Conservation (phyloP, 2,113 vertebrate species). For the Eolophus roseicapilla region DNA sequence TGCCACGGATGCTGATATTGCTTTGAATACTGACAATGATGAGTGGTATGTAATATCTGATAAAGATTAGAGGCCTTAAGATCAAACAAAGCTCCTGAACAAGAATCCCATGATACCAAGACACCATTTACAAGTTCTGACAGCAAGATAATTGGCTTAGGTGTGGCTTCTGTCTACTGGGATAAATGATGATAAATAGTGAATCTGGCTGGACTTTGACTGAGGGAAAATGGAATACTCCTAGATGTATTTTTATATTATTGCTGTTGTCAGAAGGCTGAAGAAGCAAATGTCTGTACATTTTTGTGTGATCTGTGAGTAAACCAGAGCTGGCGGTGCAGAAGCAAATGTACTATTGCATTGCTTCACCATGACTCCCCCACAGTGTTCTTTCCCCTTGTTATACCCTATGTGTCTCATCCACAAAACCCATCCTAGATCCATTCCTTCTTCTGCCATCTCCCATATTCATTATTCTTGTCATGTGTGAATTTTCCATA, state of each 20-base stretch:
- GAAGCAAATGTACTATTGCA: not conserved
- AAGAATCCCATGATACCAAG: constrained; percentile 37
- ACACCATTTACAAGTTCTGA: constrained; percentile 49
- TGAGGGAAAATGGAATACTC: constrained; percentile 9
- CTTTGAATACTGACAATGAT: constrained; percentile 50
- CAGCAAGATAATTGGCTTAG: constrained; percentile 46
- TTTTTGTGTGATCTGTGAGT: constrained; percentile 7
- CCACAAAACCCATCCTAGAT: not conserved
- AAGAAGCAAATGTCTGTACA: not conserved
- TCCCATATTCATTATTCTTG: not conserved
- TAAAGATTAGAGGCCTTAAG: constrained; percentile 58
- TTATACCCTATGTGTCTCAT: not conserved
- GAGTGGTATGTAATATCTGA: constrained; percentile 59
- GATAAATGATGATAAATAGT: constrained; percentile 55
- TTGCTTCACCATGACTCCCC: not conserved
- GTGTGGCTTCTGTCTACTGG: constrained; percentile 29
- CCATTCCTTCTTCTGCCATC: not conserved
- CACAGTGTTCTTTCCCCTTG: not conserved
- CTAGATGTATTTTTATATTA: constrained; percentile 34
- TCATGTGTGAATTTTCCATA: not conserved
- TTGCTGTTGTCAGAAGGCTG: not conserved
- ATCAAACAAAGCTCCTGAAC: constrained; percentile 23
- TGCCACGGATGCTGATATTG: constrained; percentile 3
- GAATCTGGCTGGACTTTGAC: constrained; percentile 25
- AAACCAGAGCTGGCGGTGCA: not conserved